Evolutionary conservation across 1,140 invertebrate genomes (phyloP).

Genomic region (Drosophila funebris): DNA sequence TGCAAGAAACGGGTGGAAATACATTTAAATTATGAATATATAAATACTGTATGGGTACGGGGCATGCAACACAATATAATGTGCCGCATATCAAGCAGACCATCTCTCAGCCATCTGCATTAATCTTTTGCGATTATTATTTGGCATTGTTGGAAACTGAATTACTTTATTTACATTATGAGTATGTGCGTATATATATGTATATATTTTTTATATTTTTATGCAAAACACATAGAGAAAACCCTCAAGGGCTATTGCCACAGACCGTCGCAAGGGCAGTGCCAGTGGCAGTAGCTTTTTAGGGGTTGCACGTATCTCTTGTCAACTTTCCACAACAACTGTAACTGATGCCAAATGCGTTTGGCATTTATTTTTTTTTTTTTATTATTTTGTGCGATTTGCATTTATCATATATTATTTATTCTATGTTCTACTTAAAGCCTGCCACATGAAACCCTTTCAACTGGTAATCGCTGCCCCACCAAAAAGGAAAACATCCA

Average conservation of each 20-base stretch:
- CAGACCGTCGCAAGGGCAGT: not conserved
- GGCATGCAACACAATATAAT: not conserved
- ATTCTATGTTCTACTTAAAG: not conserved
- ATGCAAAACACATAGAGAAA: conserved; percentile 26
- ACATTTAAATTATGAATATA: conserved; percentile 64
- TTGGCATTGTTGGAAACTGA: conserved; percentile 3
- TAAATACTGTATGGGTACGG: not conserved
- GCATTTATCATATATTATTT: conserved; percentile 49
- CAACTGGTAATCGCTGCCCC: conserved; percentile 23
- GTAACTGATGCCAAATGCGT: conserved; percentile 53
- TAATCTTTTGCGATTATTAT: conserved; percentile 50
- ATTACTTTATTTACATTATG: conserved; percentile 31
- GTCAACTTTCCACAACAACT: conserved; percentile 40
- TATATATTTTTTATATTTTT: conserved; percentile 28
- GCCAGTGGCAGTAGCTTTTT: conserved; percentile 12
- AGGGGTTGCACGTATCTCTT: conserved; percentile 61
- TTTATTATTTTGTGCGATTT: conserved; percentile 72
- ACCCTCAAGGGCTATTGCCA: conserved; percentile 12
- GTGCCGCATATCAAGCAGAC: conserved; percentile 19
- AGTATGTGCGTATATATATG: not conserved
- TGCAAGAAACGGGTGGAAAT: conserved; percentile 5
- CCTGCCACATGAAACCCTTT: conserved; percentile 22
- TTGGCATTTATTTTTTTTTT: too few species aligned
- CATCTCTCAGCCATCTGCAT: conserved; percentile 68
- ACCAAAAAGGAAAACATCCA: conserved; percentile 16